A percentile compares a stretch with the other conserved stretches of the same genome.
Evolutionary conservation across 1,140 invertebrate genomes (phyloP).

Genomic region (roundworm (Caenorhabditis elegans)): WBcel235 BX284603.4:6790501-6791000

Average conservation of each 20-base stretch:
- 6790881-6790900: slow-evolving; percentile 40
- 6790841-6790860: slow-evolving; percentile 21
- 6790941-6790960: slow-evolving; percentile 40
- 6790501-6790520: slow-evolving; percentile 1
- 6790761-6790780: slow-evolving; percentile 20
- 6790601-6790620: slow-evolving; percentile 34
- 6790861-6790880: slow-evolving; percentile 2
- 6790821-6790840: slow-evolving; percentile 37
- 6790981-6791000: slow-evolving; percentile 4
- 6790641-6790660: neutral
- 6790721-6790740: neutral
- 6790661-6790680: slow-evolving; percentile 40
- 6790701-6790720: neutral
- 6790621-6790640: slow-evolving; percentile 8
- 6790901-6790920: slow-evolving; percentile 42
- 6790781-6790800: slow-evolving; percentile 33
- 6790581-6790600: slow-evolving; percentile 36
- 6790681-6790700: slow-evolving; percentile 25
- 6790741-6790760: neutral
- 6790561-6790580: slow-evolving; percentile 31
- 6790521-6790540: neutral
- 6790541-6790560: slow-evolving; percentile 22
- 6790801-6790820: slow-evolving; percentile 42
- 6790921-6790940: slow-evolving; percentile 40
- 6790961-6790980: slow-evolving; percentile 43